Conservation (phyloP, 2,113 vertebrate species). For the Vidua macroura region DNA sequence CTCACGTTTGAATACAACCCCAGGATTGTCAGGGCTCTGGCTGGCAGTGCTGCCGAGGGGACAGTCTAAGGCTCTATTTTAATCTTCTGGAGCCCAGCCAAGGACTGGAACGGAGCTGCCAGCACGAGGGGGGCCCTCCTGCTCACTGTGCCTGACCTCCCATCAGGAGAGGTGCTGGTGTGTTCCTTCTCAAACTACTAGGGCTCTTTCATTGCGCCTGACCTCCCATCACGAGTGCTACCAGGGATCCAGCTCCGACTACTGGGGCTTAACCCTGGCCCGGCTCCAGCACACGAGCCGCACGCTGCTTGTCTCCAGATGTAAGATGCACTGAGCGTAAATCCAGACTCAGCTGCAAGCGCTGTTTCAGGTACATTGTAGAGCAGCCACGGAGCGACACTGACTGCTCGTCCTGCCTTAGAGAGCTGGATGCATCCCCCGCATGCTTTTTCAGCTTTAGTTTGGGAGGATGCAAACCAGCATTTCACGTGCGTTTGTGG, state of each 20-base stretch:
- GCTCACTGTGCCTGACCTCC: conserved; percentile 62
- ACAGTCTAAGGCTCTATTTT: conserved; percentile 71
- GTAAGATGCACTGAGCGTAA: neutral
- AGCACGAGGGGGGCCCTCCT: conserved; percentile 59
- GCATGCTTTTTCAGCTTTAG: fast-evolving
- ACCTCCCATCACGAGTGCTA: conserved; percentile 65
- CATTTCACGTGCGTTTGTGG: neutral
- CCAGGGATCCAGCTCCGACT: conserved; percentile 54
- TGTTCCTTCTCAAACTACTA: conserved; percentile 60
- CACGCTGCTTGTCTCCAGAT: conserved; percentile 50
- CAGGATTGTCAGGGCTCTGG: conserved; percentile 62
- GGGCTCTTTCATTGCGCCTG: conserved; percentile 64
- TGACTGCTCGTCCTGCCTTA: neutral
- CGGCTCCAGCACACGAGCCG: conserved; percentile 8
- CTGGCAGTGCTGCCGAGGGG: conserved; percentile 55
- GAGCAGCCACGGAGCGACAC: neutral
- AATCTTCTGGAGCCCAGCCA: conserved; percentile 62
- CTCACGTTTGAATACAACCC: conserved; percentile 65
- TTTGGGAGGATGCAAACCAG: neutral
- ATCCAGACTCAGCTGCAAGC: neutral
- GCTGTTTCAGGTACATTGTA: neutral
- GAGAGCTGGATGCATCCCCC: neutral
- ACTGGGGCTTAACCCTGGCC: conserved; percentile 47
- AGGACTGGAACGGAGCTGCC: conserved; percentile 60
- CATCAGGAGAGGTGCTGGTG: conserved; percentile 67